A percentile compares a stretch with the other conserved stretches of the same genome.
Conservation (phyloP, 2,797 vertebrate genomes). For the Alauda arvensis region DNA sequence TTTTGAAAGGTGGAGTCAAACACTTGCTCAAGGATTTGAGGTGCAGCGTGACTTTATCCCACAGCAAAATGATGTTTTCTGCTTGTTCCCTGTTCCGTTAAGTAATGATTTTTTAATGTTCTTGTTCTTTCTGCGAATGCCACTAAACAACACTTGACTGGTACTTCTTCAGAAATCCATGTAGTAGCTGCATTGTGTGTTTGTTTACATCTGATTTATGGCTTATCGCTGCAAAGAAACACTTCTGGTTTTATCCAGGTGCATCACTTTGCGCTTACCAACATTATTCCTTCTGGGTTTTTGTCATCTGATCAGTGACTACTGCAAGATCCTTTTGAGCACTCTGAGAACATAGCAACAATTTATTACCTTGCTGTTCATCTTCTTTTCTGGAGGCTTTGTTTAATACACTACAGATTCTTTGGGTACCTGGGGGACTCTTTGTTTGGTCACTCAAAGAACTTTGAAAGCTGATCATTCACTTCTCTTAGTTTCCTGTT, state of each 20-base stretch:
- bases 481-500: background rate
- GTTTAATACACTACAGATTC: background rate
- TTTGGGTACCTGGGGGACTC: background rate
- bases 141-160: background rate
- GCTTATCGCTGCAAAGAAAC: background rate
- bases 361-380: background rate
- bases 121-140: background rate
- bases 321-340: background rate
- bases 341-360: background rate
- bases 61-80: background rate
- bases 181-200: background rate
- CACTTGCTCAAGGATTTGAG: background rate
- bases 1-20: background rate
- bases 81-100: background rate
- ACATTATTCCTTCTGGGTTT: background rate
- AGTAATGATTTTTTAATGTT: background rate
- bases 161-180: background rate
- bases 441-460: background rate
- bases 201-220: background rate
- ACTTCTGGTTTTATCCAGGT: background rate
- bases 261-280: background rate
- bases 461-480: background rate
- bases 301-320: background rate
- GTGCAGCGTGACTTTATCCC: background rate
- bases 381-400: background rate